Conservation (phyloP, 2,888 invertebrate species). For the Drosophila formosana region DNA sequence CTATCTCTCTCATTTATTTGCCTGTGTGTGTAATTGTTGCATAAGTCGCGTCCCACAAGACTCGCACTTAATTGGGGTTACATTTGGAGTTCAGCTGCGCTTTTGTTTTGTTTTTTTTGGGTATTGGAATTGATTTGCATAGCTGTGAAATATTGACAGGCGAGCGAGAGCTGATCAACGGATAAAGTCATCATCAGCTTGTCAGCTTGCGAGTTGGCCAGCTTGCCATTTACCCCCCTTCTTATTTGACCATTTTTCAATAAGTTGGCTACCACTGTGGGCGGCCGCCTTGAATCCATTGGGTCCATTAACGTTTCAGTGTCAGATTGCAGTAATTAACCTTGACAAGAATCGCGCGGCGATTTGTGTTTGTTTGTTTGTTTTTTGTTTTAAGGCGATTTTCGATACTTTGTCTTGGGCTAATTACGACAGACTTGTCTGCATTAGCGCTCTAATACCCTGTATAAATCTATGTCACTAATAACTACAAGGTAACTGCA, state of each 20-base stretch:
- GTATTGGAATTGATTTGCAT: slow-evolving; percentile 42
- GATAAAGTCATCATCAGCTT: slow-evolving; percentile 49
- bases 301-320: slow-evolving; percentile 46
- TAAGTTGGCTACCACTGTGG: slow-evolving; percentile 25
- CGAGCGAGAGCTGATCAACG: slow-evolving; percentile 34
- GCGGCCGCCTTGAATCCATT: slow-evolving; percentile 43
- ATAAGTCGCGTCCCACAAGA: slow-evolving; percentile 48
- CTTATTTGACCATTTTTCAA: not conserved
- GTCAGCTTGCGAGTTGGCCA: slow-evolving; percentile 19
- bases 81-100: slow-evolving; percentile 46
- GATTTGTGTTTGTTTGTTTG: not conserved
- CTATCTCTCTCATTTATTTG: not conserved
- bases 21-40: slow-evolving; percentile 44
- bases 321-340: slow-evolving; percentile 64
- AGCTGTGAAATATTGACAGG: slow-evolving; percentile 48
- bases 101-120: slow-evolving; percentile 5
- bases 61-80: slow-evolving; percentile 51
- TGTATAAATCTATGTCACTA: not conserved
- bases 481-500: not conserved
- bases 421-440: slow-evolving; percentile 56
- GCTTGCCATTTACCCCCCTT: not conserved
- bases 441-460: slow-evolving; percentile 21
- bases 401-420: slow-evolving; percentile 55
- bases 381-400: slow-evolving; percentile 61
- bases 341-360: slow-evolving; percentile 63